Conservation (phyloP, 2,797 vertebrate genomes). For the Danio choprae region DNA sequence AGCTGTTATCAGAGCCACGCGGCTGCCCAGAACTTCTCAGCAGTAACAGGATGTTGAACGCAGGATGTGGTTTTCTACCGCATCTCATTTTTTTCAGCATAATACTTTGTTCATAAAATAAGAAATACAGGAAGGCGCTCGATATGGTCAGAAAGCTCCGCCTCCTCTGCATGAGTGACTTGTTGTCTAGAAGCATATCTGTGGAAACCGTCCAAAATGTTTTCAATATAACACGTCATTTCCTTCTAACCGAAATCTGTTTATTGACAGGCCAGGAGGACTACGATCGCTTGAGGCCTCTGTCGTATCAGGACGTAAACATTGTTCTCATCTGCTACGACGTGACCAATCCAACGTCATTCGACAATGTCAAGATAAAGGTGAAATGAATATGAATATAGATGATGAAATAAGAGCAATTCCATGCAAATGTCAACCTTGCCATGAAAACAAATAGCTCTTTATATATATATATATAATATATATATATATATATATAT, state of each 20-base stretch:
- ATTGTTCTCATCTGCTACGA: constrained; percentile 93
- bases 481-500: too few relatives aligned
- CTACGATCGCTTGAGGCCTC: constrained; percentile 92
- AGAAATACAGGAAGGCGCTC: neutral
- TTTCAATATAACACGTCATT: neutral
- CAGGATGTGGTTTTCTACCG: constrained; percentile 80
- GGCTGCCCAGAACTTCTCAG: constrained; percentile 44
- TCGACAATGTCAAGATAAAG: constrained; percentile 93
- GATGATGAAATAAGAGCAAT: too few relatives aligned
- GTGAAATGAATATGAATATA: constrained; percentile 70
- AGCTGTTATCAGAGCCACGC: constrained; percentile 63
- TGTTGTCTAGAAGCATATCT: neutral
- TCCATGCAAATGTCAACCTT: too few relatives aligned
- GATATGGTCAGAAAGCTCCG: neutral
- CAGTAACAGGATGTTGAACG: constrained; percentile 68
- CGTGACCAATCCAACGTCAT: constrained; percentile 95
- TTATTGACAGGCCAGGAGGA: constrained; percentile 91
- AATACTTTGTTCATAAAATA: constrained; percentile 20
- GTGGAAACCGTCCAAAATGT: neutral
- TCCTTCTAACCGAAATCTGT: neutral
- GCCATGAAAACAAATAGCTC: too few relatives aligned
- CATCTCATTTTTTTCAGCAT: neutral
- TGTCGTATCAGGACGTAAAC: constrained; percentile 93
- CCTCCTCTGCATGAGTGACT: neutral
- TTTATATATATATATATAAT: too few relatives aligned